Evolutionary conservation across 2,113 vertebrate genomes (phyloP), one percentile per base, ranked within the genome.

Genomic region (Motacilla tschutschensis): DNA sequence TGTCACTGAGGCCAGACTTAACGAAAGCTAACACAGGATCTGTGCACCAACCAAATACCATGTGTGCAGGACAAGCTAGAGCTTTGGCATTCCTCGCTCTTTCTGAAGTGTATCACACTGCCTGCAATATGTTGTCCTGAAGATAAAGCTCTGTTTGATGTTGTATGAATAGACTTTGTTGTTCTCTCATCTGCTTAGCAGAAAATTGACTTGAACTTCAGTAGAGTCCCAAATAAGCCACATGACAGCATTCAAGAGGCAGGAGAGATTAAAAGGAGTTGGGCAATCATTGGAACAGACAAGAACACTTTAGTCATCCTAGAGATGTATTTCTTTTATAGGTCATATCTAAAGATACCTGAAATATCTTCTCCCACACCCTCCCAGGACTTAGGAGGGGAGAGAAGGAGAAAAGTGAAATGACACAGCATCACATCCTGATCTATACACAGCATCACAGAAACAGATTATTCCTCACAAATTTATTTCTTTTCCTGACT

Each of bases 261-360:
- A 63, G 57, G 44, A 73, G 31, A 93, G 60, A 93, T 90, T 78
- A 79, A 94, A 93, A 94, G 40, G 50, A 84, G 51, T 41, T 82
- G 47, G 50, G 51, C 25, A 82, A 79, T 53, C 75, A 74, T 11
- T 64, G 75, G 71, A 58, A 73, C 16, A 74, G 81, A 79, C 47
- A 63, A 79, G 78, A 86, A 82, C 10, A 79, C 43, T 82, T 84
- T 53, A 76, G 63, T 63, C 44, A 57, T 57, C 63, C 44, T 66
- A 79, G 53, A 62, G 28, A 55, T 44, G 8, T 41, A 57, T 41
- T 55, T 79, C 33, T 55, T 88, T 77, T 87, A 85, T 55, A 86
- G 71, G 47, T 85, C 64, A 16, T 70, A 75, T 41, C 78, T 91
- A 74, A 88, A 57, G 55, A 90, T 53, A 82, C n/a, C 36, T 70